phyloP scores from a whole-genome alignment of 30 jellyfish, hydroid and myxozoan genomes.

The Chironex yamaguchii region DNA sequence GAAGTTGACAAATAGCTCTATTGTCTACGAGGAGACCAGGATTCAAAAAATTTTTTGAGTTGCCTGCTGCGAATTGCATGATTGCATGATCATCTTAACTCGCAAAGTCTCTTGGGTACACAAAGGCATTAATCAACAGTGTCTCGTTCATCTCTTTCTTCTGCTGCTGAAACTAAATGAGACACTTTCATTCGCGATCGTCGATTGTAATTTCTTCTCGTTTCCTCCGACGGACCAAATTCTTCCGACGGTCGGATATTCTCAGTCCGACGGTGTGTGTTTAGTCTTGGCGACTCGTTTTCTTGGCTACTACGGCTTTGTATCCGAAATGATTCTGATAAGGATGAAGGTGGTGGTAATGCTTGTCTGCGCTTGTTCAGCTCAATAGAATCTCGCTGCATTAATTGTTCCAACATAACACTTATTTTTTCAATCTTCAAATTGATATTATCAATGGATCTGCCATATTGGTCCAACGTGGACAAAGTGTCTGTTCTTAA shows the following conservation, averaged over 20 bases:
- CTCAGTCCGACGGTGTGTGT: background rate
- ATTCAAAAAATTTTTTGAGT: too few species aligned
- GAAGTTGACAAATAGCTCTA: too few species aligned
- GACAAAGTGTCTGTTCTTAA: slow-evolving; percentile 19
- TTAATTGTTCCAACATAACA: slow-evolving; percentile 37
- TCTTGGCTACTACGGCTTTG: background rate
- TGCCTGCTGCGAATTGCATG: too few species aligned
- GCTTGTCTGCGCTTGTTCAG: slow-evolving; percentile 41
- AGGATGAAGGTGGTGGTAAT: slow-evolving; percentile 70
- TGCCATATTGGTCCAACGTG: slow-evolving; percentile 39
- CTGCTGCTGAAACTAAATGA: background rate
- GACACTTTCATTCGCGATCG: background rate
- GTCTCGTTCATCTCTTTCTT: background rate
- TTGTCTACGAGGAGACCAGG: too few species aligned
- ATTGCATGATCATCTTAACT: too few species aligned
- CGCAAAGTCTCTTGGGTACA: too few species aligned
- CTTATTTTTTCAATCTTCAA: slow-evolving; percentile 71
- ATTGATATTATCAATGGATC: slow-evolving; percentile 56
- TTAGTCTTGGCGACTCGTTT: background rate
- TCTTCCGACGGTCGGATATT: background rate
- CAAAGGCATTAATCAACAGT: too few species aligned
- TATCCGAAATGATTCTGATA: slow-evolving; percentile 39
- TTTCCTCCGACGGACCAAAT: background rate
- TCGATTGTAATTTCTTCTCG: background rate
- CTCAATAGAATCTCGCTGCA: slow-evolving; percentile 63